Conservation (phyloP, 2,888 invertebrate species). For the Carpatolechia fugitivella region DNA sequence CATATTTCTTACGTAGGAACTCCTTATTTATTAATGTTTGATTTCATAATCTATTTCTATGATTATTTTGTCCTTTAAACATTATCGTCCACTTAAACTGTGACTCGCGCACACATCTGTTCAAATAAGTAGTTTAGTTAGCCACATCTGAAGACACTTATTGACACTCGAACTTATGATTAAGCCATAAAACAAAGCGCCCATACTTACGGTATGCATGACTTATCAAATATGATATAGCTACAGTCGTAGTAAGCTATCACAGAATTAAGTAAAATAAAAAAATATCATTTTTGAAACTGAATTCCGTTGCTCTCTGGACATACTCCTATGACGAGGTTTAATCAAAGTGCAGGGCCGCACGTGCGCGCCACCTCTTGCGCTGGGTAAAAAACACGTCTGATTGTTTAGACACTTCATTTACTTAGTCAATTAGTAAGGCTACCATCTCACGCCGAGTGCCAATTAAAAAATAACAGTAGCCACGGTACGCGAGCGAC, state of each 20-base stretch:
- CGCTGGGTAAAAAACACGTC: slow-evolving; percentile 57
- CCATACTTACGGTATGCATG: not conserved
- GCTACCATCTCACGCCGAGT: slow-evolving; percentile 63
- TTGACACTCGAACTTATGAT: not conserved
- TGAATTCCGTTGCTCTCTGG: too few relatives aligned
- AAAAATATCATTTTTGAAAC: not conserved
- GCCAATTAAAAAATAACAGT: slow-evolving; percentile 72
- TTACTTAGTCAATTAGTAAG: slow-evolving; percentile 74
- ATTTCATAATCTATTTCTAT: not conserved
- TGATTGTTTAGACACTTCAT: slow-evolving; percentile 75
- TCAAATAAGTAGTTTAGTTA: not conserved
- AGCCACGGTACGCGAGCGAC: slow-evolving; percentile 46
- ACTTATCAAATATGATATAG: not conserved
- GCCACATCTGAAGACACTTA: slow-evolving; percentile 21
- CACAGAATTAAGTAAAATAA: not conserved
- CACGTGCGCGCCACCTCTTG: slow-evolving; percentile 35
- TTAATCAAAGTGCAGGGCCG: too few relatives aligned
- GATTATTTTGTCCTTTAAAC: not conserved
- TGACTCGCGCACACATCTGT: not conserved
- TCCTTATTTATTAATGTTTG: too few relatives aligned
- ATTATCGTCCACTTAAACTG: not conserved
- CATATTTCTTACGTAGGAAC: too few relatives aligned
- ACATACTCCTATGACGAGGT: too few relatives aligned
- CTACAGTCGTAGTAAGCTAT: not conserved
- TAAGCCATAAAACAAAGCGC: not conserved